These are phyloP conservation scores for Papilio helenus DNA, from an alignment of 1,140 invertebrate species.

Conservation along the genomic window DNA sequence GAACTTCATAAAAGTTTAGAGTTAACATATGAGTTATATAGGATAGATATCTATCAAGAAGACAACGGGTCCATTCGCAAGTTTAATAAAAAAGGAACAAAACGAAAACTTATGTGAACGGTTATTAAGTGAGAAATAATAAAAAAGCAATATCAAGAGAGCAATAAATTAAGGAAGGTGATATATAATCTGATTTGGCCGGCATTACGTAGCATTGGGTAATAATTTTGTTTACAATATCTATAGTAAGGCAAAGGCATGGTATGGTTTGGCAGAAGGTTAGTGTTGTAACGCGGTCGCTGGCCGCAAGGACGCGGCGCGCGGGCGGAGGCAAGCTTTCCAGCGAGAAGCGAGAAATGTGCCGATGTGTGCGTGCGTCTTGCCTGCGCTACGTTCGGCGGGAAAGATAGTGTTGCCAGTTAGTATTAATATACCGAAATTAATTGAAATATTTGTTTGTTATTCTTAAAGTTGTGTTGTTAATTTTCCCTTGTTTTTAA, in stretches of 20 bases:
- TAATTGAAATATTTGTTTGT: not conserved
- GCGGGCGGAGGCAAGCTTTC: conserved; percentile 69
- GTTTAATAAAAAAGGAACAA: not conserved
- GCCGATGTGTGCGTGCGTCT: conserved; percentile 55
- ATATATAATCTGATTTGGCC: not conserved
- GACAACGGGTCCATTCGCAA: not conserved
- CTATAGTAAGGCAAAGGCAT: conserved; percentile 31
- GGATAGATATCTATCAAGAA: no score
- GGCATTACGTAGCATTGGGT: conserved; percentile 4
- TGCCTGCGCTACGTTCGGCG: conserved; percentile 50
- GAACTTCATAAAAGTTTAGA: not conserved
- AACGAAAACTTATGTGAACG: not conserved
- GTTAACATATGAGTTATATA: no score
- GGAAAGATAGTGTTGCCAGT: conserved; percentile 62
- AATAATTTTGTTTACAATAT: conserved; percentile 35
- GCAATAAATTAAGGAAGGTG: not conserved
- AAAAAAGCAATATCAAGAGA: not conserved
- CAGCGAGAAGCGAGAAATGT: conserved; percentile 45
- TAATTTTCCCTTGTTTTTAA: no score
- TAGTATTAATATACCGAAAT: not conserved
- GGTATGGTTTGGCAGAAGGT: conserved; percentile 33
- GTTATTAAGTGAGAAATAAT: not conserved
- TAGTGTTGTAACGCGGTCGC: conserved; percentile 58
- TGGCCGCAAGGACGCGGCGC: conserved; percentile 80
- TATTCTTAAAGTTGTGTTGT: no score